Evolutionary conservation across 2,888 invertebrate genomes (phyloP).

Genomic region (Chymomyza fuscimana): DNA sequence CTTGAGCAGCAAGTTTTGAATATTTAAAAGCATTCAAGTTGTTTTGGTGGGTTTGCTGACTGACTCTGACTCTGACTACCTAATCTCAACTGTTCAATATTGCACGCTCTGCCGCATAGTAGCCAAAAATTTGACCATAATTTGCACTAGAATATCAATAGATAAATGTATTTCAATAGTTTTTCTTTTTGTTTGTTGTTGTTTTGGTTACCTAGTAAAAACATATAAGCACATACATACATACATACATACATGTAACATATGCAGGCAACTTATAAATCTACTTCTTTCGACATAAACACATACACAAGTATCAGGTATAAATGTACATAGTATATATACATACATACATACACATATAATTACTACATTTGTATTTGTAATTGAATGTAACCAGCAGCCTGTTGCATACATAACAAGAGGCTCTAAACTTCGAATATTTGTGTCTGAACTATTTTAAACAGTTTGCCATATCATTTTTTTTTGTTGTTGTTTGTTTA

Average conservation of each 20-base stretch:
- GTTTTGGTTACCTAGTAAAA: background rate
- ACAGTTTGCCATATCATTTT: conserved; percentile 26
- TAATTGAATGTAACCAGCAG: conserved; percentile 26
- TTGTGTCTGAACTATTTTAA: conserved; percentile 44
- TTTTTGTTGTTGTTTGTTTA: background rate
- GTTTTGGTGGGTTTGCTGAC: background rate
- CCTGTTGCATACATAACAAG: conserved; percentile 10
- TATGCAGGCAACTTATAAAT: background rate
- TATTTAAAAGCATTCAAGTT: no score
- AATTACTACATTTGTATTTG: conserved; percentile 5
- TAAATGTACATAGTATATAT: conserved; percentile 13
- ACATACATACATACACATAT: conserved; percentile 13
- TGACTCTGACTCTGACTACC: no score
- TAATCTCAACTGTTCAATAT: background rate
- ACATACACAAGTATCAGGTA: background rate
- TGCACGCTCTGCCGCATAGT: no score
- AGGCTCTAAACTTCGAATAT: conserved; percentile 18
- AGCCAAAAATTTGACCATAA: background rate
- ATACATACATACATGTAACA: no score
- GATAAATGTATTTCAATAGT: background rate
- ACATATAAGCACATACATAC: background rate
- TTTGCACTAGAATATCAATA: background rate
- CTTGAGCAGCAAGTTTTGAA: background rate
- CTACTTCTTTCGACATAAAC: background rate
- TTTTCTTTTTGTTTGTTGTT: background rate